Evolutionary conservation across 2,888 invertebrate species (phyloP).

Genomic region (Lycia hirtaria): DNA sequence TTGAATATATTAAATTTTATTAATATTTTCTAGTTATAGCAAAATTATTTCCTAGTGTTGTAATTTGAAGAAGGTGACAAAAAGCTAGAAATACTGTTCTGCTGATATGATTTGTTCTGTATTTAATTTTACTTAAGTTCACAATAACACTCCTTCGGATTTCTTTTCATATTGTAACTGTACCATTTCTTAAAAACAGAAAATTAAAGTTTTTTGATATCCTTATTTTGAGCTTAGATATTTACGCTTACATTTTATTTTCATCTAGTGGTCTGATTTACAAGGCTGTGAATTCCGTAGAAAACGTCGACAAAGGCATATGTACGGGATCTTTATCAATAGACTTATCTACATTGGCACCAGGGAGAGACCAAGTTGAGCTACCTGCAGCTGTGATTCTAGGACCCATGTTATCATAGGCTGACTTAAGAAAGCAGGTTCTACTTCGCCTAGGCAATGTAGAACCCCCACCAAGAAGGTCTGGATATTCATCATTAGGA

Average conservation of each 20-base stretch:
- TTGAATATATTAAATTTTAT: not conserved
- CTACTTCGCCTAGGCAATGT: constrained; percentile 81
- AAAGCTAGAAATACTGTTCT: not conserved
- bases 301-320: constrained; percentile 72
- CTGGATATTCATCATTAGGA: constrained; percentile 90
- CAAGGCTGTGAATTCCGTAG: constrained; percentile 80
- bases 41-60: not conserved
- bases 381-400: constrained; percentile 95
- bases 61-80: not conserved
- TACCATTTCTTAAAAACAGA: no score
- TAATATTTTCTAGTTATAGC: not conserved
- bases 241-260: not conserved
- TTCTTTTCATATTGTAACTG: no score
- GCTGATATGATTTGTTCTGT: constrained; percentile 8
- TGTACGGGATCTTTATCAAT: constrained; percentile 56
- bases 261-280: constrained; percentile 45
- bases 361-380: constrained; percentile 93
- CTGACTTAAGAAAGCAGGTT: constrained; percentile 85
- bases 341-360: constrained; percentile 65
- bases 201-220: not conserved
- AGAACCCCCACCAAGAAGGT: constrained; percentile 86
- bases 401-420: constrained; percentile 96
- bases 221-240: not conserved
- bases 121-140: no score
- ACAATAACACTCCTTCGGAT: no score